Percentiles rank a stretch among this genome's conserved stretches.
phyloP scores from a whole-genome alignment of 2,113 vertebrate genomes.

The Perca schrenkii region DNA sequence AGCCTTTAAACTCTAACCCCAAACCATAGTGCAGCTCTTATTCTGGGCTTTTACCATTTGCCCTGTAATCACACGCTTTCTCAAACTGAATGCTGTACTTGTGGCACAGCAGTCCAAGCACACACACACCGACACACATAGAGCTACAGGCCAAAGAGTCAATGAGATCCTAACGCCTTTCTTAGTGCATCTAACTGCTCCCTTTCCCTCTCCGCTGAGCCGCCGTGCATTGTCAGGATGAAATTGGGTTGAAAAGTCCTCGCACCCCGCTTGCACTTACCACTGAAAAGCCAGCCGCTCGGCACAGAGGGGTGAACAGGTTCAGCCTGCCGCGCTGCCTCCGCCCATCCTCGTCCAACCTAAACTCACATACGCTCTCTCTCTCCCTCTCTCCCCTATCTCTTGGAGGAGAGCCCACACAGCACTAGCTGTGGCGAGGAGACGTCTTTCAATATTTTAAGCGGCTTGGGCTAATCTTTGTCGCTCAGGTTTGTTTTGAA shows the following conservation, averaged over 20 bases:
- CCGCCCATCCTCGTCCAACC: slow-evolving; percentile 49
- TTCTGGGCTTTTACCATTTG: slow-evolving; percentile 20
- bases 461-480: slow-evolving; percentile 77
- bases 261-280: slow-evolving; percentile 36
- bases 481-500: slow-evolving; percentile 78
- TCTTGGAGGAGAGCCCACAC: slow-evolving; percentile 66
- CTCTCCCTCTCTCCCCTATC: slow-evolving; percentile 43
- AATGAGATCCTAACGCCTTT: slow-evolving; percentile 57
- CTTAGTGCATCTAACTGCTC: slow-evolving; percentile 24
- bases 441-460: slow-evolving; percentile 81
- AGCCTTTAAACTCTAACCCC: slow-evolving; percentile 45
- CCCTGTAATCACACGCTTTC: slow-evolving; percentile 35
- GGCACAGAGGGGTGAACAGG: slow-evolving; percentile 67
- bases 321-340: slow-evolving; percentile 59
- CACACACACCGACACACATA: slow-evolving; percentile 1
- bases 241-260: slow-evolving; percentile 75
- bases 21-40: slow-evolving; percentile 24
- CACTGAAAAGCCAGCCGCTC: slow-evolving; percentile 54
- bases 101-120: not conserved
- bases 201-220: slow-evolving; percentile 26
- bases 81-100: slow-evolving; percentile 1
- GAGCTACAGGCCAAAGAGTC: slow-evolving; percentile 67
- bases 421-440: slow-evolving; percentile 32
- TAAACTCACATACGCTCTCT: slow-evolving; percentile 28
- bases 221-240: slow-evolving; percentile 57